phyloP scores from a whole-genome alignment of 2,113 vertebrate genomes.

The Sciurus niger region DNA sequence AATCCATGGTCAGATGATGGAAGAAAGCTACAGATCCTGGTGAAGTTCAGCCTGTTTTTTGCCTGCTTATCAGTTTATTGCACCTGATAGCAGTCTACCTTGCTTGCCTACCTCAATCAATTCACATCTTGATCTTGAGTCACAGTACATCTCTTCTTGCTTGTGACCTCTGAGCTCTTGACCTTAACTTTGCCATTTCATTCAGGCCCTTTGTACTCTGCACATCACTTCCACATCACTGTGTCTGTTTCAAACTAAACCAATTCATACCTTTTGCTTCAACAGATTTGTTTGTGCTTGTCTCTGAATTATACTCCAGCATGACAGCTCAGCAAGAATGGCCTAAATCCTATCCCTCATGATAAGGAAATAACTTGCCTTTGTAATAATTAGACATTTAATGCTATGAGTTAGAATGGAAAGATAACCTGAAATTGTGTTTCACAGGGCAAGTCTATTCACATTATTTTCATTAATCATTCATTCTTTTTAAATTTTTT shows the following conservation, averaged over 20 bases:
- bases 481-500: constrained; percentile 15
- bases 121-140: background rate
- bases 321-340: background rate
- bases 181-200: background rate
- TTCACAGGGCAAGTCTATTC: background rate
- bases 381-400: constrained; percentile 55
- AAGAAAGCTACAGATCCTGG: background rate
- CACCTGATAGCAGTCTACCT: background rate
- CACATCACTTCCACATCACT: background rate
- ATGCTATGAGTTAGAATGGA: background rate
- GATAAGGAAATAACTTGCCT: constrained; percentile 23
- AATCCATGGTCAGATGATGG: background rate
- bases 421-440: constrained; percentile 46
- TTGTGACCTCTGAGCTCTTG: background rate
- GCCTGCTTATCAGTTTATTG: background rate
- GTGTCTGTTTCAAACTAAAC: background rate
- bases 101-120: background rate
- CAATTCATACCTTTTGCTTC: background rate
- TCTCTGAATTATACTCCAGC: background rate
- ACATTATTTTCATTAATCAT: constrained; percentile 66
- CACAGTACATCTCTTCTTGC: background rate
- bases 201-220: background rate
- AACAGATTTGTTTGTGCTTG: background rate
- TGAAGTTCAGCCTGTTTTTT: background rate
- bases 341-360: background rate